These are phyloP conservation scores for Papilio polytes DNA, from an alignment of 1,140 invertebrate genomes.

Conservation along the genomic window DNA sequence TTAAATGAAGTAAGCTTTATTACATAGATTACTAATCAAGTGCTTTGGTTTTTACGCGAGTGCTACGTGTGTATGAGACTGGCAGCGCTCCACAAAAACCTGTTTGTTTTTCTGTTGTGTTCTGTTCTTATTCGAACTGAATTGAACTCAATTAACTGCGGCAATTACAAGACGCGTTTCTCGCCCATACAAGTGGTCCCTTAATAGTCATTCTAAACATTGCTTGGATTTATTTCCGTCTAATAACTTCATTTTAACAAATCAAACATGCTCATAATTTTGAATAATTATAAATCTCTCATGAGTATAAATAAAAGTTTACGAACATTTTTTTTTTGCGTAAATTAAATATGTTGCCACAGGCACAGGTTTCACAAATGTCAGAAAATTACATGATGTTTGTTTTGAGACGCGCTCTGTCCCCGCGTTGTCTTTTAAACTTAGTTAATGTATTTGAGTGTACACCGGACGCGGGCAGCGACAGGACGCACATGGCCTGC, in stretches of 20 bases:
- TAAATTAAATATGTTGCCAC: no score
- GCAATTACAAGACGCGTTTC: neutral
- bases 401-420: neutral
- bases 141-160: neutral
- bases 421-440: neutral
- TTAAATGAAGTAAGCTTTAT: neutral
- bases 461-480: neutral
- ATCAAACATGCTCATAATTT: no score
- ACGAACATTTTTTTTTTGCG: no score
- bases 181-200: neutral
- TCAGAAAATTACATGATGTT: neutral
- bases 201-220: neutral
- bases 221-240: neutral
- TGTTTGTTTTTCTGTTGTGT: neutral
- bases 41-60: slow-evolving; percentile 5
- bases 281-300: no score
- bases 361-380: no score
- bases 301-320: no score
- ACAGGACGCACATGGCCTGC: neutral
- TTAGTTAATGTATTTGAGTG: neutral
- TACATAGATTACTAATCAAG: neutral
- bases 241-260: neutral
- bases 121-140: neutral
- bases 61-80: neutral
- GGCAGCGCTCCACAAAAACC: neutral